Evolutionary conservation across 2,888 invertebrate species (phyloP).

Genomic region (Troides helena): DNA sequence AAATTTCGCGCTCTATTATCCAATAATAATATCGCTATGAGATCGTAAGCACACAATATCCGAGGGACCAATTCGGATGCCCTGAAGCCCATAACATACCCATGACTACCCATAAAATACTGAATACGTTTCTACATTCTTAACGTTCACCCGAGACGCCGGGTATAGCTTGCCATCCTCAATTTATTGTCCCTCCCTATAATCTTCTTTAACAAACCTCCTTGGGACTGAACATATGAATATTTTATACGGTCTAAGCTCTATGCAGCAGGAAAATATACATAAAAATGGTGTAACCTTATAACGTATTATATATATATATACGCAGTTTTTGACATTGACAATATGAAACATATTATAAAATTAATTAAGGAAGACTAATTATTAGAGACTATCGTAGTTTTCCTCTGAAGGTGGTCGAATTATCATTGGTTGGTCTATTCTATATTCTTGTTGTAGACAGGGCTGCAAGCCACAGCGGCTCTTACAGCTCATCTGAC

Average conservation of each 20-base stretch:
- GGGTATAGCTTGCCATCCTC: conserved; percentile 22
- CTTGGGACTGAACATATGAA: conserved; percentile 18
- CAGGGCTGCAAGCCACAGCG: too few relatives aligned
- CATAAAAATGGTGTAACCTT: not conserved
- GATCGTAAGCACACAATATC: conserved; percentile 44
- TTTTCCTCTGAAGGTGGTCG: too few relatives aligned
- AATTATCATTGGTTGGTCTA: too few relatives aligned
- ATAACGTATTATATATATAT: not conserved
- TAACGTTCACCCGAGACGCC: conserved; percentile 44
- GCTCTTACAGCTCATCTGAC: too few relatives aligned
- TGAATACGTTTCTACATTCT: conserved; percentile 55
- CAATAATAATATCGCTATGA: conserved; percentile 30
- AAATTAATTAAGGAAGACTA: too few relatives aligned
- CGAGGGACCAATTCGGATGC: conserved; percentile 38
- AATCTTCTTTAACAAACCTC: conserved; percentile 24
- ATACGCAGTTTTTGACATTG: too few relatives aligned
- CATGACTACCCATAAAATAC: conserved; percentile 55
- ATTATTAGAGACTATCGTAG: too few relatives aligned
- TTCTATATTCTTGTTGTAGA: too few relatives aligned
- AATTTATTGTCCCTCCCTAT: conserved; percentile 27
- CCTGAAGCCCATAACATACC: conserved; percentile 44
- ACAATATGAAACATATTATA: too few relatives aligned
- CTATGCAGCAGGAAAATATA: not conserved
- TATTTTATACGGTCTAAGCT: conserved; percentile 17
- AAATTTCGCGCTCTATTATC: conserved; percentile 41